These are phyloP conservation scores for Pyrgilauda ruficollis DNA, from an alignment of 2,113 vertebrate species.

Conservation along the genomic window DNA sequence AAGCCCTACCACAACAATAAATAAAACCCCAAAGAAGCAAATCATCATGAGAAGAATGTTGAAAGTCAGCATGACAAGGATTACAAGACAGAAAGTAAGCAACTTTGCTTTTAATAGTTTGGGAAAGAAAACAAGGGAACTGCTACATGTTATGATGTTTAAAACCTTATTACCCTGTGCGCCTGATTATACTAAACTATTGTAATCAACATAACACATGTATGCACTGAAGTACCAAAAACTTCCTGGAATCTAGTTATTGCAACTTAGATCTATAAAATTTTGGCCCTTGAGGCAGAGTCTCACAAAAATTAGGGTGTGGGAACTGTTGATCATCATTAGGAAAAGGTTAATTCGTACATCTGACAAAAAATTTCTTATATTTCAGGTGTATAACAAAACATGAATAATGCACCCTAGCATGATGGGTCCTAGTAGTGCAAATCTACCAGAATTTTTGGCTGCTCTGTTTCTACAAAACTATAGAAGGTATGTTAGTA, in stretches of 20 bases:
- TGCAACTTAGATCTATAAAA: neutral
- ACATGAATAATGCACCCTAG: neutral
- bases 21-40: neutral
- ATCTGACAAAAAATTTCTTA: neutral
- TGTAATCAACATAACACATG: neutral
- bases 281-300: neutral
- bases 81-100: neutral
- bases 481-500: neutral
- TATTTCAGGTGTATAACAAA: neutral
- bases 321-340: neutral
- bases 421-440: neutral
- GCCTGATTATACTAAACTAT: neutral
- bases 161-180: neutral
- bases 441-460: neutral
- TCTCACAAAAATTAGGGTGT: neutral
- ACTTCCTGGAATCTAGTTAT: neutral
- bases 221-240: neutral
- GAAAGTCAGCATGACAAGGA: neutral
- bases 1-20: neutral
- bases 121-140: neutral
- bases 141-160: neutral
- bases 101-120: neutral
- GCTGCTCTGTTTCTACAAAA: neutral
- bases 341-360: neutral
- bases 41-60: neutral